Evolutionary conservation across 2,113 vertebrate genomes (phyloP).

Genomic region (Speoplatyrhinus poulsoni): DNA sequence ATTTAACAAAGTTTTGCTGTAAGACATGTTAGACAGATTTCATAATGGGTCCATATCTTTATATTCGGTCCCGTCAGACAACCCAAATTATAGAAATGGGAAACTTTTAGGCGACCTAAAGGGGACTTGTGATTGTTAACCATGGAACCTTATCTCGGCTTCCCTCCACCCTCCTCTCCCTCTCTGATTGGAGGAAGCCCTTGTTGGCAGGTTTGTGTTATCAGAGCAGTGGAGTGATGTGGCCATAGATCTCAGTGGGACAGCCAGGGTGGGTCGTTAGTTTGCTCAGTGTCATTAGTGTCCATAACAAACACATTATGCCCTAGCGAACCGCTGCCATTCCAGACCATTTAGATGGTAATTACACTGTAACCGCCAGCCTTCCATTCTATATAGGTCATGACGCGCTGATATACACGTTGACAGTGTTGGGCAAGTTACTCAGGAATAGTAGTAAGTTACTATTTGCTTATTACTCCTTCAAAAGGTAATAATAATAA

Average conservation of each 20-base stretch:
- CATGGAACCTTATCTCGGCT: not conserved
- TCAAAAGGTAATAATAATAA: too few species aligned
- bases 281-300: slow-evolving; percentile 62
- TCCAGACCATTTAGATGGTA: slow-evolving; percentile 64
- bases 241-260: slow-evolving; percentile 43
- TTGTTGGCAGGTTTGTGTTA: slow-evolving; percentile 25
- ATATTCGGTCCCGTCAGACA: too few species aligned
- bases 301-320: slow-evolving; percentile 73
- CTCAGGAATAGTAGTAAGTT: too few species aligned
- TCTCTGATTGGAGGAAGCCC: slow-evolving; percentile 2
- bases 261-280: slow-evolving; percentile 54
- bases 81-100: too few species aligned
- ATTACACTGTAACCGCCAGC: slow-evolving; percentile 68
- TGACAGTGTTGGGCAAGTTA: not conserved
- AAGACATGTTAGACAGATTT: too few species aligned
- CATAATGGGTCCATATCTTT: too few species aligned
- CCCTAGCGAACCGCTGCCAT: slow-evolving; percentile 48
- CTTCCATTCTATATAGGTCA: slow-evolving; percentile 56
- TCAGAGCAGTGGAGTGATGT: slow-evolving; percentile 17
- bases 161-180: not conserved
- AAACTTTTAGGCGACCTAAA: not conserved
- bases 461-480: too few species aligned
- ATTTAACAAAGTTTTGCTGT: too few species aligned
- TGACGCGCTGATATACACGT: slow-evolving; percentile 32
- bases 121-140: not conserved